phyloP scores from a whole-genome alignment of 2,113 vertebrate species.

The Plectropomus leopardus region DNA sequence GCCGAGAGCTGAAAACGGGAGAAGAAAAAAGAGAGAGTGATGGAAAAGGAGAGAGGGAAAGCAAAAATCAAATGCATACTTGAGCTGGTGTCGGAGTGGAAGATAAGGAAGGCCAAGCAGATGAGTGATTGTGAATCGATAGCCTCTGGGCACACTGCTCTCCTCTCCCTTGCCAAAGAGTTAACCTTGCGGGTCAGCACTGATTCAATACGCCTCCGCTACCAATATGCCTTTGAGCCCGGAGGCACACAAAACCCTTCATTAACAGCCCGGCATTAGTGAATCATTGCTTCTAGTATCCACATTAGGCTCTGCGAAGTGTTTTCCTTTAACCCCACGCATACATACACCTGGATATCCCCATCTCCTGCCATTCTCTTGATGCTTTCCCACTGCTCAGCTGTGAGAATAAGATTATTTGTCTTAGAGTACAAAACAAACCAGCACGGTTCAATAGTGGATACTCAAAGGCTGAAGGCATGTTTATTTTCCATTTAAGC shows the following conservation, averaged over 20 bases:
- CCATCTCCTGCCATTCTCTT: background rate
- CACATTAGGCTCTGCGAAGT: background rate
- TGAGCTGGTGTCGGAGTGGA: conserved; percentile 38
- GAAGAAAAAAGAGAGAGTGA: background rate
- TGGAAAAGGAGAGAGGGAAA: background rate
- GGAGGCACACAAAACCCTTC: conserved; percentile 43
- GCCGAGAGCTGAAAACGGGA: background rate
- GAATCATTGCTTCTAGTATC: conserved; percentile 20
- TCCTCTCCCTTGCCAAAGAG: conserved; percentile 54
- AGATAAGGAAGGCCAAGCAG: conserved; percentile 57
- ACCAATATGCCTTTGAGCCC: conserved; percentile 58
- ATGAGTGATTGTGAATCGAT: conserved; percentile 73
- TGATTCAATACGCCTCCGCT: conserved; percentile 58
- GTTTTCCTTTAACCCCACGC: background rate
- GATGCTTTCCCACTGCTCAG: background rate
- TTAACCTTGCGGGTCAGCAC: conserved; percentile 69
- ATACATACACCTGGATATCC: conserved; percentile 1
- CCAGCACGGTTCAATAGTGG: background rate
- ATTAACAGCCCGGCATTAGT: conserved; percentile 51
- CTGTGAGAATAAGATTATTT: background rate
- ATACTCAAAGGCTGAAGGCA: background rate
- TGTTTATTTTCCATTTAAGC: background rate
- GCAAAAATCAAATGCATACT: conserved; percentile 50
- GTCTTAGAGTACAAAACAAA: background rate
- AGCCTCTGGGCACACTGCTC: conserved; percentile 41